Evolutionary conservation across 2,113 vertebrate genomes (phyloP), one percentile per base, ranked within the genome.

Genomic region (Platichthys stellatus): DNA sequence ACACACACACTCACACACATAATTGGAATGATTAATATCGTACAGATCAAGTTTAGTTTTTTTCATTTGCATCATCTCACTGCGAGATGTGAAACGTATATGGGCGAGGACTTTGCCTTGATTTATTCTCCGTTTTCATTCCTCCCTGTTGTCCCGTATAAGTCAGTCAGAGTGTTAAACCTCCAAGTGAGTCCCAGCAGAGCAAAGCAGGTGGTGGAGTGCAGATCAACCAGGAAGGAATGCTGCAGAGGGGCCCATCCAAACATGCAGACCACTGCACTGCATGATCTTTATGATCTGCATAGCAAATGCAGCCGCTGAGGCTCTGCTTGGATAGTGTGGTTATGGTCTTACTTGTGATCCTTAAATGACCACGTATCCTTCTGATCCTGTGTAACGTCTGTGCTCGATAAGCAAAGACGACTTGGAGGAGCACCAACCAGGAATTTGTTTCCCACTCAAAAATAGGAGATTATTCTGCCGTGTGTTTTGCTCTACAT

Each of bases 241-340:
- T 90, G 83, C 76, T 78, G 66, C 76, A 31, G 63, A 74, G 86
- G 86, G 82, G 82, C 89, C 84, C 83, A 82, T 86, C 86, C 81
- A 90, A 86, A 87, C 81, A 87, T 73, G 80, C 66, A 62, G 65
- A 74, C 71, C 65, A 7, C 63, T 38, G 69, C 80, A 80, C 74
- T 74, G 76, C 75, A 5, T 68, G 82, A 89, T 83, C 68, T 72
- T 31, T 69, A 54, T 49, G 57, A 83, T 70, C 73, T 78, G 35
- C 56, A 74, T 63, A 79, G 80, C 64, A 40, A 83, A 84, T 78
- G 47, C 66, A 67, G 66, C 53, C 68, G 59, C 64, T 49, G 23
- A 57, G 43, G 67, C 38, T 49, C 69, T 51, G 40, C 74, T 69
- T 58, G 53, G 35, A 71, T 63, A 45, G 58, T 70, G 70, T 69